These are phyloP conservation scores for Oligia latruncula DNA, from an alignment of 2,888 invertebrate species.

Conservation along the genomic window DNA sequence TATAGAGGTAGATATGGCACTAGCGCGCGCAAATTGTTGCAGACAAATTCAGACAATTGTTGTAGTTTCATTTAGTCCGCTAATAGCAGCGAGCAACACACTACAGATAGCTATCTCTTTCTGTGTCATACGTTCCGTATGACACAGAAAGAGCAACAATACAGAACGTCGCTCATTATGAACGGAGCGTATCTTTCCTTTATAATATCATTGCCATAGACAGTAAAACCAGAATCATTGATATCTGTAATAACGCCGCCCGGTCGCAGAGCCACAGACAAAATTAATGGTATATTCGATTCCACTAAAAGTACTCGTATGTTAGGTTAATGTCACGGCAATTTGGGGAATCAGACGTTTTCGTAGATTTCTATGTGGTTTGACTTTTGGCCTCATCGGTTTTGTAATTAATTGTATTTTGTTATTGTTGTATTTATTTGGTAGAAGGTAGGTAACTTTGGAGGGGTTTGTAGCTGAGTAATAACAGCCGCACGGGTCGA, in stretches of 20 bases:
- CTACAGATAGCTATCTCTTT: too few relatives aligned
- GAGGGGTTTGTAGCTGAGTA: too few relatives aligned
- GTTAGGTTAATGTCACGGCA: conserved; percentile 59
- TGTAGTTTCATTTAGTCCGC: too few relatives aligned
- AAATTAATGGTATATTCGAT: conserved; percentile 63
- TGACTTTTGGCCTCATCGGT: conserved; percentile 23
- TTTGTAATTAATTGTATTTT: conserved; percentile 37
- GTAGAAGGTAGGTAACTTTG: not conserved
- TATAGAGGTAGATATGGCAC: too few relatives aligned
- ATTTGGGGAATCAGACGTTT: conserved; percentile 60
- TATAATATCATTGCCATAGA: conserved; percentile 20
- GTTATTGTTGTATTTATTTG: not conserved
- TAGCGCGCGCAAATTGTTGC: too few relatives aligned
- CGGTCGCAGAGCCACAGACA: conserved; percentile 53
- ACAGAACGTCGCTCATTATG: too few relatives aligned
- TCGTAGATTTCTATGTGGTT: conserved; percentile 40
- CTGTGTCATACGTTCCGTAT: too few relatives aligned
- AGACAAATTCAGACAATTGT: too few relatives aligned
- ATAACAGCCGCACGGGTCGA: too few relatives aligned
- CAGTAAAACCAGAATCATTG: conserved; percentile 58
- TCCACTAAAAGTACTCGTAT: conserved; percentile 60
- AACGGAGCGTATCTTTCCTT: too few relatives aligned
- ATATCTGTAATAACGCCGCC: conserved; percentile 59
- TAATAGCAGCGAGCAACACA: too few relatives aligned
- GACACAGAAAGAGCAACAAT: too few relatives aligned